Conservation (phyloP, 2,888 invertebrate genomes). For the Cosmia trapezina region DNA sequence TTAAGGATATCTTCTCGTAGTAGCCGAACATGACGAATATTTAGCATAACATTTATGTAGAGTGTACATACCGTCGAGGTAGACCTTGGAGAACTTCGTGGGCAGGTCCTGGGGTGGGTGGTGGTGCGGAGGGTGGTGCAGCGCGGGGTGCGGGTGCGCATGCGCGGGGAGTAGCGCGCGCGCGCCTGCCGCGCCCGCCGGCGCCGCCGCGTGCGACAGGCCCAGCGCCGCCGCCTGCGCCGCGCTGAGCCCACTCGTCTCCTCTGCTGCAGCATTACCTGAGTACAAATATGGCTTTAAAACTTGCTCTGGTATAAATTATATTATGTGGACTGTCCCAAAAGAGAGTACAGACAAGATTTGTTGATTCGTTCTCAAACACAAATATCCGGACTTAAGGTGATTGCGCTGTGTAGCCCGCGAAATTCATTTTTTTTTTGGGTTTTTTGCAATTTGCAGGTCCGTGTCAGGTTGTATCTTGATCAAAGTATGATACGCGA, state of each 20-base stretch:
- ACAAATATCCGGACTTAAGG: too few relatives aligned
- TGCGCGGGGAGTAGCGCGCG: constrained; percentile 76
- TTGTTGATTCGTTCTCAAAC: not conserved
- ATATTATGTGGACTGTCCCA: not conserved
- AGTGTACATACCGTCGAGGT: constrained; percentile 79
- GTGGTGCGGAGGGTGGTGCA: constrained; percentile 63
- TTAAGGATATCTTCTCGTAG: not conserved
- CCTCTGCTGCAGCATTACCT: constrained; percentile 64
- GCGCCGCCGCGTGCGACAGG: constrained; percentile 82
- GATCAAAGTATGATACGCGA: too few relatives aligned
- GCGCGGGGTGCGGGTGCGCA: constrained; percentile 62
- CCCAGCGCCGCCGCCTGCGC: constrained; percentile 87
- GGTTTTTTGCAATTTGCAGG: too few relatives aligned
- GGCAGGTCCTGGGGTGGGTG: constrained; percentile 72
- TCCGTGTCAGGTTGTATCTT: too few relatives aligned
- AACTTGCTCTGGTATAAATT: not conserved
- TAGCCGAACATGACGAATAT: too few relatives aligned
- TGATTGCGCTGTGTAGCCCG: too few relatives aligned
- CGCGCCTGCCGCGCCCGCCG: constrained; percentile 71
- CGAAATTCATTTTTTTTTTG: too few relatives aligned
- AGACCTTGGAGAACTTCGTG: constrained; percentile 82
- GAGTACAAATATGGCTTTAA: not conserved
- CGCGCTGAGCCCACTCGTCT: constrained; percentile 76
- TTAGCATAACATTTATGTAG: too few relatives aligned
- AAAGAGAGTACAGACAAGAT: not conserved